phyloP scores from a whole-genome alignment of 1,140 invertebrate genomes.

The Lepidurus packardi region DNA sequence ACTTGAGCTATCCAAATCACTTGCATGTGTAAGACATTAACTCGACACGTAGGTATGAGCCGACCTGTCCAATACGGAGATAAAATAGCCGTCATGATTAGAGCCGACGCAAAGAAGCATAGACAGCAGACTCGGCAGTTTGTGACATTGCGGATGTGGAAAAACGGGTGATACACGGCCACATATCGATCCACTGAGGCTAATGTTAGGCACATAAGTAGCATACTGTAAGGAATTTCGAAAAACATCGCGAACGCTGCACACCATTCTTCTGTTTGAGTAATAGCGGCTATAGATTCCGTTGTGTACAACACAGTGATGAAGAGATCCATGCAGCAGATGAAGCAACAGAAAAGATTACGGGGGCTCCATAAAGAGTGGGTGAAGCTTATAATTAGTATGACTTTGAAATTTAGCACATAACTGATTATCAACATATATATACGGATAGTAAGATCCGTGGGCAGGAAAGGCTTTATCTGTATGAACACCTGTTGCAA shows the following conservation, averaged over 20 bases:
- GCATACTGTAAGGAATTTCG: neutral
- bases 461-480: neutral
- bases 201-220: neutral
- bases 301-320: neutral
- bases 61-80: neutral
- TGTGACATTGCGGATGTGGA: neutral
- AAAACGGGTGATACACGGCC: neutral
- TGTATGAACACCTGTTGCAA: neutral
- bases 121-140: neutral
- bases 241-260: neutral
- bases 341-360: slow-evolving; percentile 1
- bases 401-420: neutral
- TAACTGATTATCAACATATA: neutral
- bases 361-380: neutral
- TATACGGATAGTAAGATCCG: neutral
- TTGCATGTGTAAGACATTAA: neutral
- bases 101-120: neutral
- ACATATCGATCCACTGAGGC: neutral
- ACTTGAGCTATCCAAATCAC: neutral
- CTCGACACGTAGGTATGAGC: neutral
- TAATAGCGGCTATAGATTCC: neutral
- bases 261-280: neutral
- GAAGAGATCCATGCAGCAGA: neutral
- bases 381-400: neutral
- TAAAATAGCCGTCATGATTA: neutral